Evolutionary conservation across 2,113 vertebrate species (phyloP).

Genomic region (Rafetus swinhoei): DNA sequence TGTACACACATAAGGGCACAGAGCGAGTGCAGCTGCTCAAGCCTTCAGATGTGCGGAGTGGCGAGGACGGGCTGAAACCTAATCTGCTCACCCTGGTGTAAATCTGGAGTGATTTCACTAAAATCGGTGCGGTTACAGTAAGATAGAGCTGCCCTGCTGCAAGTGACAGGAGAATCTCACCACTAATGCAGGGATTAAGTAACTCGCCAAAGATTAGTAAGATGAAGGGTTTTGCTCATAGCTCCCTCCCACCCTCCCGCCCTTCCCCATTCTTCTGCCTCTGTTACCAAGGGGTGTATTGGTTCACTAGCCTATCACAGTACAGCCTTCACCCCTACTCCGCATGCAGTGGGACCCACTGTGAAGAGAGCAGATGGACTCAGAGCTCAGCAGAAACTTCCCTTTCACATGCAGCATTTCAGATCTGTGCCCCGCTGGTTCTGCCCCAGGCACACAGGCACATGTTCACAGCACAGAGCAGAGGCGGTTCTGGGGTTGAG

Average conservation of each 20-base stretch:
- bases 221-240: neutral
- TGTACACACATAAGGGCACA: neutral
- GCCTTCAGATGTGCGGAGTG: neutral
- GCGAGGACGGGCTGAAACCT: accelerated
- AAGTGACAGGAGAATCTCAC: accelerated
- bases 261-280: neutral
- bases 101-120: neutral
- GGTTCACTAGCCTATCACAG: neutral
- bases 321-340: neutral
- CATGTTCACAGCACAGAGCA: neutral
- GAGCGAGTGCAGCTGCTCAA: neutral
- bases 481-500: neutral
- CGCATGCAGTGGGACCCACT: neutral
- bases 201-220: neutral
- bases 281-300: neutral
- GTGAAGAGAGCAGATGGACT: neutral
- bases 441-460: neutral
- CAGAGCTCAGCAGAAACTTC: neutral
- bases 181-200: neutral
- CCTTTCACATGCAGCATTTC: neutral
- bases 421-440: neutral
- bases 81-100: accelerated
- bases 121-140: neutral
- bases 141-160: neutral
- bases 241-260: too few relatives aligned